These are phyloP conservation scores for Netta rufina DNA, from an alignment of 2,797 vertebrate species.

Conservation along the genomic window DNA sequence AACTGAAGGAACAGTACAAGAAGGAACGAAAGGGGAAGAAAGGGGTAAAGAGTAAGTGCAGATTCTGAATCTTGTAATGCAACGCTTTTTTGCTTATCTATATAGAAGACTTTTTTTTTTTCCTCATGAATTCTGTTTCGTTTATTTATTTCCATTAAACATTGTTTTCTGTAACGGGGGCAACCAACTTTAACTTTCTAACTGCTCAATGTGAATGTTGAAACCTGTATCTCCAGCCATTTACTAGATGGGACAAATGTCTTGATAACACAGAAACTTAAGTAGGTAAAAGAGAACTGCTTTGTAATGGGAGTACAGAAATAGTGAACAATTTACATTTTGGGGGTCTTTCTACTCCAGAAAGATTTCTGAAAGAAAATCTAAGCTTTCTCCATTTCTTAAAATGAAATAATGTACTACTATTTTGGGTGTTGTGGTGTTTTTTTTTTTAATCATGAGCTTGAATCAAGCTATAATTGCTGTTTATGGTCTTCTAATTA, in stretches of 20 bases:
- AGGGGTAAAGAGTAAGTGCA: constrained; percentile 87
- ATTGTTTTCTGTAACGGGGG: constrained; percentile 63
- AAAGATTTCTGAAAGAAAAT: not conserved
- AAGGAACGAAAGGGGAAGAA: constrained; percentile 88
- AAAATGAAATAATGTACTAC: not conserved
- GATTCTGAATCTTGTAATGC: constrained; percentile 79
- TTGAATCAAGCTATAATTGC: not conserved
- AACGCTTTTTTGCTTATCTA: constrained; percentile 52
- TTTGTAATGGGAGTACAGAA: not conserved
- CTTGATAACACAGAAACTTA: constrained; percentile 16
- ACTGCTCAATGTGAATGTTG: constrained; percentile 46
- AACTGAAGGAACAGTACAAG: constrained; percentile 89
- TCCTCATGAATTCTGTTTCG: constrained; percentile 25
- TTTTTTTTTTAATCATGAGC: not conserved
- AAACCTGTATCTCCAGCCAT: not conserved
- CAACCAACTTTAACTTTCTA: constrained; percentile 81
- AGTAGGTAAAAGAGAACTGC: not conserved
- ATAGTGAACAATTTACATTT: not conserved
- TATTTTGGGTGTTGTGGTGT: not conserved
- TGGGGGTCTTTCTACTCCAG: not conserved
- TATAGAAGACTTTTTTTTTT: constrained; percentile 55
- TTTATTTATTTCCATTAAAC: constrained; percentile 42
- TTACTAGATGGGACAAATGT: not conserved
- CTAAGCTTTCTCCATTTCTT: not conserved
- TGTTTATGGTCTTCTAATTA: not conserved